These are phyloP conservation scores for Stictonetta naevosa DNA, from an alignment of 2,113 vertebrate species.

Conservation along the genomic window DNA sequence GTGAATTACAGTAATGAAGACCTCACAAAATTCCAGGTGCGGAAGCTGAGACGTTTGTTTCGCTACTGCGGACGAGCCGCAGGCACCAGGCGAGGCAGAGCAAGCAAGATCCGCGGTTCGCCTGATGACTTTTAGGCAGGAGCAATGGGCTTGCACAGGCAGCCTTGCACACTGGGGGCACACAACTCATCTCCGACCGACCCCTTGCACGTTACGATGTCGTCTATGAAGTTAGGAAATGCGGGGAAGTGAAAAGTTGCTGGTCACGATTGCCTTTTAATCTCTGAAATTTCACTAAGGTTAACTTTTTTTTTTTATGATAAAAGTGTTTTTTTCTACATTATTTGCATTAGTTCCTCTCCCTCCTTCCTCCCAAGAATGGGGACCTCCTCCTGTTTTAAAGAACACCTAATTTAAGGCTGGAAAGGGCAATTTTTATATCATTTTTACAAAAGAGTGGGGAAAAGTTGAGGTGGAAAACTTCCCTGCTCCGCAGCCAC, in stretches of 20 bases:
- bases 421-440: background rate
- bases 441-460: background rate
- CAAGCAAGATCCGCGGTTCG: background rate
- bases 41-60: conserved; percentile 1
- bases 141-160: rapidly evolving
- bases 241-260: background rate
- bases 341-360: background rate
- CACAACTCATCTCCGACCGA: background rate
- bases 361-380: background rate
- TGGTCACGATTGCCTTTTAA: background rate
- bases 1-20: conserved; percentile 64
- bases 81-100: background rate
- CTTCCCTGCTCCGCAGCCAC: rapidly evolving
- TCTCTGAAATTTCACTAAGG: background rate
- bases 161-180: background rate
- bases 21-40: background rate
- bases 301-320: background rate
- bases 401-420: background rate
- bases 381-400: background rate
- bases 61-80: background rate
- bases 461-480: conserved; percentile 2
- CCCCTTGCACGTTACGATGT: background rate
- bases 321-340: background rate
- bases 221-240: background rate
- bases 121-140: background rate